A percentile compares a stretch with the other conserved stretches of the same genome.
Conservation (phyloP, 2,888 invertebrate species). For the Sussaba pulchella region DNA sequence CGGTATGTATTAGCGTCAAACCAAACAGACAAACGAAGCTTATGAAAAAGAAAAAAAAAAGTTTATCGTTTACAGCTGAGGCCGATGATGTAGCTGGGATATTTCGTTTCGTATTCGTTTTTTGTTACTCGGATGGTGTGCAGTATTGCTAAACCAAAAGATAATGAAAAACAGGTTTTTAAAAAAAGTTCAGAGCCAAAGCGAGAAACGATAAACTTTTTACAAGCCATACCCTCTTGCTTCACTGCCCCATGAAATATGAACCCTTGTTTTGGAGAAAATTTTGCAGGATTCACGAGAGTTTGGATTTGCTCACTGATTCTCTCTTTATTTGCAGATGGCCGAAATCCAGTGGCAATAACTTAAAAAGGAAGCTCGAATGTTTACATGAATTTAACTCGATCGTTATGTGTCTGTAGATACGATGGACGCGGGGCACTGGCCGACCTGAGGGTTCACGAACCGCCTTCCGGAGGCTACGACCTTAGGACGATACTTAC, state of each 20-base stretch:
- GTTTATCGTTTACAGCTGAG: constrained; percentile 44
- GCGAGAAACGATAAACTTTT: constrained; percentile 25
- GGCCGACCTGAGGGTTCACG: constrained; percentile 92
- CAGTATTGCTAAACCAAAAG: too few species aligned
- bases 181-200: too few species aligned
- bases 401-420: constrained; percentile 86
- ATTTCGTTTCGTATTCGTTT: neutral
- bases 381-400: constrained; percentile 68
- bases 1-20: constrained; percentile 81
- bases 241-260: constrained; percentile 23
- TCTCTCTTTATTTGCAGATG: constrained; percentile 70
- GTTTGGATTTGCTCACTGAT: constrained; percentile 62
- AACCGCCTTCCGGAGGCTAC: constrained; percentile 91
- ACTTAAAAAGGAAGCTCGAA: constrained; percentile 56
- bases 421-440: constrained; percentile 98
- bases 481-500: constrained; percentile 88
- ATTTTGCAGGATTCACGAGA: constrained; percentile 55
- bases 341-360: constrained; percentile 56
- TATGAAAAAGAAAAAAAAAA: constrained; percentile 32
- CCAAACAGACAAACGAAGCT: constrained; percentile 37
- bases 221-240: neutral
- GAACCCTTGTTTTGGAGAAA: constrained; percentile 24
- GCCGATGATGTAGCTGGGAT: neutral
- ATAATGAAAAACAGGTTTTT: too few species aligned
- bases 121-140: too few species aligned